These are phyloP conservation scores for Otus sunia DNA, from an alignment of 2,113 vertebrate genomes.

Conservation along the genomic window DNA sequence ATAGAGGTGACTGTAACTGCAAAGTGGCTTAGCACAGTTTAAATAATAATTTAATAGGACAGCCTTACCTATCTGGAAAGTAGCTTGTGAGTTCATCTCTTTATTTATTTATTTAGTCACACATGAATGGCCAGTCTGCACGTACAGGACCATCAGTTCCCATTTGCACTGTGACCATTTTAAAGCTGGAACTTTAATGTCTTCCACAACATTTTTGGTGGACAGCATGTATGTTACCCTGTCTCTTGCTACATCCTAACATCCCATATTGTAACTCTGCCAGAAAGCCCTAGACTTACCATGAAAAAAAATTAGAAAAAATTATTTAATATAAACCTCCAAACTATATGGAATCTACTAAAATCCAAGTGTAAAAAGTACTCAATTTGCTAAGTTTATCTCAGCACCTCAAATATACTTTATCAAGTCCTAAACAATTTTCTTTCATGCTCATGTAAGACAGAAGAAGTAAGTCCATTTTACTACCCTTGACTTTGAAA, in stretches of 20 bases:
- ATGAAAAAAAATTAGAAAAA: neutral
- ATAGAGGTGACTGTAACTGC: neutral
- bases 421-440: neutral
- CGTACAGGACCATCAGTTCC: neutral
- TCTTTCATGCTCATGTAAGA: neutral
- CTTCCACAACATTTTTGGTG: neutral
- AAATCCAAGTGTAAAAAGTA: neutral
- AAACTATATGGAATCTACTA: neutral
- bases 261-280: neutral
- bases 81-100: neutral
- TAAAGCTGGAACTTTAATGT: neutral
- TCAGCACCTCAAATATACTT: neutral
- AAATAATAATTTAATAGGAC: neutral
- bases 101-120: neutral
- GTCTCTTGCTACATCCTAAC: neutral
- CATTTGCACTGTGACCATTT: neutral
- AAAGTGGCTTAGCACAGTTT: neutral
- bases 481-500: neutral
- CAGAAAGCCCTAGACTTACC: neutral
- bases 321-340: neutral
- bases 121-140: neutral
- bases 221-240: rapidly evolving
- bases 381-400: neutral
- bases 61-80: neutral
- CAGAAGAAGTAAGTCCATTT: neutral